Evolutionary conservation across 2,797 vertebrate species (phyloP).

Genomic region (Pteropus rufus): DNA sequence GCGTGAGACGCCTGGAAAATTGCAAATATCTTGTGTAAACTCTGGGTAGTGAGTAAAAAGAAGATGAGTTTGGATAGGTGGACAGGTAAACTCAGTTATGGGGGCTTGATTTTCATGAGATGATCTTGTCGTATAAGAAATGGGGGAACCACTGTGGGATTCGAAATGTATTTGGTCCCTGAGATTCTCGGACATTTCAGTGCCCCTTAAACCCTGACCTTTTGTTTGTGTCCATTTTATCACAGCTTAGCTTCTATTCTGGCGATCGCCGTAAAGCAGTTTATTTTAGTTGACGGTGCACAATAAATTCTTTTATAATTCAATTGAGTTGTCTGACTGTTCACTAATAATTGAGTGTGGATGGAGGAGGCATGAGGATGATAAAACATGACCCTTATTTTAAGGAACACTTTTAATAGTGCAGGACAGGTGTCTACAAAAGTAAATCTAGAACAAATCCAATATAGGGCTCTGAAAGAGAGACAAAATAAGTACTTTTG

Average conservation of each 20-base stretch:
- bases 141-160: background rate
- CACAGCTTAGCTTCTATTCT: background rate
- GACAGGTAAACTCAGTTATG: fast-evolving
- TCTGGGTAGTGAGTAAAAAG: background rate
- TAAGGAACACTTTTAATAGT: background rate
- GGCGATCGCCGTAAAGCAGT: fast-evolving
- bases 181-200: background rate
- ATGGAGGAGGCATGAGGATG: background rate
- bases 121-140: background rate
- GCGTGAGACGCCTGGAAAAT: background rate
- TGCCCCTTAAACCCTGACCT: background rate
- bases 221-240: background rate
- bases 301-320: background rate
- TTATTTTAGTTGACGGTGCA: background rate
- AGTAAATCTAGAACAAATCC: background rate
- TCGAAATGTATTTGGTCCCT: background rate
- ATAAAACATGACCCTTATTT: background rate
- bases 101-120: background rate
- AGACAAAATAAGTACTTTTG: background rate
- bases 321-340: background rate
- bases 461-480: too few species aligned
- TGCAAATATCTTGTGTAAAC: background rate
- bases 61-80: background rate
- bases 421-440: background rate
- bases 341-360: background rate